Percentiles rank a stretch among this genome's conserved stretches.
phyloP scores from a whole-genome alignment of 2,797 vertebrate genomes.

The Peromyscus aztecus region DNA sequence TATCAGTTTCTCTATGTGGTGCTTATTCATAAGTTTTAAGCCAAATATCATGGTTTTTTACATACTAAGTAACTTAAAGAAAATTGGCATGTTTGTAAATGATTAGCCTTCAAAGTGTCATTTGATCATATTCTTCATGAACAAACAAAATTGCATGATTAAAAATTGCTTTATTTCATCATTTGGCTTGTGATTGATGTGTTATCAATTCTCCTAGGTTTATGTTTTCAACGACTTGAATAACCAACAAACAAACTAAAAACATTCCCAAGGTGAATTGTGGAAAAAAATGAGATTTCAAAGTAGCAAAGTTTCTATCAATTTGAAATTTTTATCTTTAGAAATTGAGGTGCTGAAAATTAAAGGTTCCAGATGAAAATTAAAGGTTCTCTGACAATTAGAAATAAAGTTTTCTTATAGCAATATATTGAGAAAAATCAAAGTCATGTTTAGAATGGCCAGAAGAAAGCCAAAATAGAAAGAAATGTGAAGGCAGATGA shows the following conservation, averaged over 20 bases:
- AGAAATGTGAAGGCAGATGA: not conserved
- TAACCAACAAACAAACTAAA: not conserved
- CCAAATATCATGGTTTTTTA: conserved; percentile 24
- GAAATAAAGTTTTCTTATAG: conserved; percentile 23
- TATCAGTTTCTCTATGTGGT: conserved; percentile 26
- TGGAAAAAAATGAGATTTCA: not conserved
- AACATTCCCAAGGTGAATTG: conserved; percentile 4
- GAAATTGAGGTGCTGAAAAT: conserved; percentile 7
- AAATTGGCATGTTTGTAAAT: conserved; percentile 38
- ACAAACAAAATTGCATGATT: not conserved
- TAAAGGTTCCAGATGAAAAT: not conserved
- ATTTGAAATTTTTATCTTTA: conserved; percentile 46
- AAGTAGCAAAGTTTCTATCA: conserved; percentile 27
- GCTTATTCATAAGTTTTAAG: conserved; percentile 45
- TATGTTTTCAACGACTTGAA: not conserved
- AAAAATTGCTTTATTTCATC: conserved; percentile 50
- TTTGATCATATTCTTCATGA: conserved; percentile 39
- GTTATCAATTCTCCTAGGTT: not conserved
- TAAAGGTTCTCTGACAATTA: not conserved
- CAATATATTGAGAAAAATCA: conserved; percentile 18
- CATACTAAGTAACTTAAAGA: conserved; percentile 13
- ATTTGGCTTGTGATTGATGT: conserved; percentile 14
- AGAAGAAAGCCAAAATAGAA: not conserved
- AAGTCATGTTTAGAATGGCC: conserved; percentile 14
- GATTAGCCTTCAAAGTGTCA: conserved; percentile 50